phyloP scores from a whole-genome alignment of 2,888 invertebrate species.

The Hipparchia sbordonii region DNA sequence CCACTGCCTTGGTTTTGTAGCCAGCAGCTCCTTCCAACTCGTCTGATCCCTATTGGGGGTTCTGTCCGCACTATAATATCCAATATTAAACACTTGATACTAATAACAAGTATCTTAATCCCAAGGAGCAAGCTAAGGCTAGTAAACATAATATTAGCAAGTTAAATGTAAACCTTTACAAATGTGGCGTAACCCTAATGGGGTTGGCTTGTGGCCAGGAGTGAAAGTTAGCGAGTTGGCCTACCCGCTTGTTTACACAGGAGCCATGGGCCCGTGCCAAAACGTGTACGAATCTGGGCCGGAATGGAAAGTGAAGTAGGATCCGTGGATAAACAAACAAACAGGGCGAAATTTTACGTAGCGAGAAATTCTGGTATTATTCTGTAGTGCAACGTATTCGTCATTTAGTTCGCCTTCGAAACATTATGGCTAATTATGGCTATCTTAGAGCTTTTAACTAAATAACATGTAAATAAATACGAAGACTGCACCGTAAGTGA shows the following conservation, averaged over 20 bases:
- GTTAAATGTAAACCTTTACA: conserved; percentile 6
- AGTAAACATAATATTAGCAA: neutral
- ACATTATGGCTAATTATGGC: neutral
- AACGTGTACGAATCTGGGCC: conserved; percentile 51
- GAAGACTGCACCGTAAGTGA: no score
- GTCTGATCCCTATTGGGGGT: no score
- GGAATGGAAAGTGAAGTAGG: conserved; percentile 66
- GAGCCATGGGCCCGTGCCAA: conserved; percentile 57
- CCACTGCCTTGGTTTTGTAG: no score
- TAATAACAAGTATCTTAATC: no score
- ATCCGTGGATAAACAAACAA: conserved; percentile 61
- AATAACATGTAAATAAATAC: no score
- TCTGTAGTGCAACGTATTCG: neutral
- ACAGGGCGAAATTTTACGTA: conserved; percentile 62
- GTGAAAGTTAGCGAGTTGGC: conserved; percentile 77
- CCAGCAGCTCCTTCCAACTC: no score
- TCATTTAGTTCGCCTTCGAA: neutral
- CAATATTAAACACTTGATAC: no score
- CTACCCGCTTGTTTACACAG: conserved; percentile 74
- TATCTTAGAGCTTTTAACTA: no score
- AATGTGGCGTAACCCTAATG: conserved; percentile 47
- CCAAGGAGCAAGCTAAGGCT: neutral
- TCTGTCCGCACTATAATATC: no score
- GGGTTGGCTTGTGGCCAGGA: conserved; percentile 70
- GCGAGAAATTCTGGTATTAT: conserved; percentile 36